Percentiles rank a stretch among this genome's conserved stretches.
Evolutionary conservation across 2,113 vertebrate species (phyloP).

Genomic region (Trichechus manatus): DNA sequence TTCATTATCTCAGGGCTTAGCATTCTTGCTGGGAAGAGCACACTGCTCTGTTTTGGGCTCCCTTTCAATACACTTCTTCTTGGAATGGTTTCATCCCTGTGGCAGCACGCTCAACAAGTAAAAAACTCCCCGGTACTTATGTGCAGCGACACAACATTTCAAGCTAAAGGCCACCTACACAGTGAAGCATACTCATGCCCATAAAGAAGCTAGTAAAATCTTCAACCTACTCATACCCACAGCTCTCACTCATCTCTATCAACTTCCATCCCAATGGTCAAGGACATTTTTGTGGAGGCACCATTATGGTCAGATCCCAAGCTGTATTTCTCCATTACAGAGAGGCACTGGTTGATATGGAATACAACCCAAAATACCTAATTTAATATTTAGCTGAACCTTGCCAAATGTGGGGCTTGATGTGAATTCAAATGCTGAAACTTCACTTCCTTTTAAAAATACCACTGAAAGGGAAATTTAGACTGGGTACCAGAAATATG

Average conservation of each 20-base stretch:
- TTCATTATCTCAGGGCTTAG: constrained; percentile 43
- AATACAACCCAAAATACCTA: not conserved
- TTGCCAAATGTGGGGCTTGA: constrained; percentile 37
- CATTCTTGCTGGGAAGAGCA: not conserved
- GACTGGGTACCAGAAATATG: constrained; percentile 38
- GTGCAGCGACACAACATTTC: not conserved
- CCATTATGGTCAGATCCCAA: not conserved
- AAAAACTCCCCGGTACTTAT: not conserved
- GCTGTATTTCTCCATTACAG: not conserved
- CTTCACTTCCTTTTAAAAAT: constrained; percentile 67
- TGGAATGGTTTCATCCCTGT: not conserved
- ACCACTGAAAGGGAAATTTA: constrained; percentile 28
- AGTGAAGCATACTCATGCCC: not conserved
- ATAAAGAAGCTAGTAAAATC: not conserved
- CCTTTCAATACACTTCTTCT: not conserved
- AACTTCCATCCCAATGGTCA: not conserved
- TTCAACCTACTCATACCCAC: not conserved
- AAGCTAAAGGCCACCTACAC: not conserved
- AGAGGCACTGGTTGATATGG: not conserved
- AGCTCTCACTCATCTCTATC: not conserved
- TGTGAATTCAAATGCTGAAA: constrained; percentile 57
- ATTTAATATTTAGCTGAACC: constrained; percentile 48
- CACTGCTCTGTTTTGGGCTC: not conserved
- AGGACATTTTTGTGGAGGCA: not conserved
- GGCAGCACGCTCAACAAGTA: not conserved